Evolutionary conservation across 2,113 vertebrate species (phyloP), one percentile per base, ranked within the genome.

Genomic region (Oncorhynchus tshawytscha): DNA sequence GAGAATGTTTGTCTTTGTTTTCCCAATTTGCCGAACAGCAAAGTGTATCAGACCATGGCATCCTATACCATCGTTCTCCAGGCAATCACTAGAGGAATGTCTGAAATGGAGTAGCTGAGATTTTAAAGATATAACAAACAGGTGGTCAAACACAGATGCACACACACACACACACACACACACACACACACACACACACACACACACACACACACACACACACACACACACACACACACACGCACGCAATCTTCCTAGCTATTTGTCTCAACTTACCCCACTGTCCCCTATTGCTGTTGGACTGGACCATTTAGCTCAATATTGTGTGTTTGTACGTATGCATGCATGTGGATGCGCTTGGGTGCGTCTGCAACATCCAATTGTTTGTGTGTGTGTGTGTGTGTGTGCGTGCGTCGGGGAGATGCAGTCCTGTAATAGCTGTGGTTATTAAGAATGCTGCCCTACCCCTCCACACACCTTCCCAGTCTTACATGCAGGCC

Each of bases 31-130:
- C 51, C 70, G 79, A 71, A 75, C 60, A 72, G 60, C 20, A 49
- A 31, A 67, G 79, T 66, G 51, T 74, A 57, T 78, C 82, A 29
- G 16, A n/a, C 59, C 59, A 7, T 62, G 59, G 59, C 18, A 22
- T 22, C 59, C 7, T 62, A 62, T 22, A 27, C 29, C 80, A 78
- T 69, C 64, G 59, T 70, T 73, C 76, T 70, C 72, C 81, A 72
- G 84, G 82, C 87, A 90, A 89, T 89, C 84, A 87, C 22, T 85
- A 16, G 49, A 82, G 82, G 87, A 91, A 91, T 92, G 89, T 73
- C 64, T 71, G 45, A 72, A 75, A 86, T 49, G 70, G 81, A 91
- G 88, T 89, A 87, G 77, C 76, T 88, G 84, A 83, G 87, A 88
- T 91, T 85, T 78, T 87, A 68, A 82, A 88, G 87, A 84, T 87